Evolutionary conservation across 2,797 vertebrate genomes (phyloP).

Genomic region (Takifugu rubripes): DNA sequence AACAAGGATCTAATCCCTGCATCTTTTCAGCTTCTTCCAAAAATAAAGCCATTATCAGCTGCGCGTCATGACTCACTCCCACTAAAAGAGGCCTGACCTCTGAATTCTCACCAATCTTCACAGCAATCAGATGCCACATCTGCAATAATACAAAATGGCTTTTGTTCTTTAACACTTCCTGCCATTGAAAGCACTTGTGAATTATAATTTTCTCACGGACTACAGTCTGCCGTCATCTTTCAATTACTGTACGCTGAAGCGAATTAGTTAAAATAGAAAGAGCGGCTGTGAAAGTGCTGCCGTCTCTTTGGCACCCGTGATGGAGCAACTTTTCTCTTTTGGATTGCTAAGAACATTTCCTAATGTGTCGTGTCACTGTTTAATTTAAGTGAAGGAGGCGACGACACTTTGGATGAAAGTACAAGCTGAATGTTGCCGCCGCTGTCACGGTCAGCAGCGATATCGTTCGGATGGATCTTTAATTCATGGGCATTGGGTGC

Average conservation of each 20-base stretch:
- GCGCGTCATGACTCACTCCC: slow-evolving; percentile 36
- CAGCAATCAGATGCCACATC: slow-evolving; percentile 57
- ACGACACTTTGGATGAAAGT: slow-evolving; percentile 53
- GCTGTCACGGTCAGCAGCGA: slow-evolving; percentile 64
- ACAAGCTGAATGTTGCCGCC: slow-evolving; percentile 30
- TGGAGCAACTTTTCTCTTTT: slow-evolving; percentile 41
- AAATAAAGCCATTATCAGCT: slow-evolving; percentile 3
- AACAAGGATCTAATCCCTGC: background rate
- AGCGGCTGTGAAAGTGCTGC: slow-evolving; percentile 38
- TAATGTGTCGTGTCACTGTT: slow-evolving; percentile 41
- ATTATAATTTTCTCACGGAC: slow-evolving; percentile 71
- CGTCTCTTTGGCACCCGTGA: slow-evolving; percentile 41
- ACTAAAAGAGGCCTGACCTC: slow-evolving; percentile 53
- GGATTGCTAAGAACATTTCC: slow-evolving; percentile 39
- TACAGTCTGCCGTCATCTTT: slow-evolving; percentile 59
- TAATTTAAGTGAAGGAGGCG: slow-evolving; percentile 41
- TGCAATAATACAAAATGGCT: slow-evolving; percentile 69
- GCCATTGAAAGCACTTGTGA: slow-evolving; percentile 69
- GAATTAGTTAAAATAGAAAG: slow-evolving; percentile 67
- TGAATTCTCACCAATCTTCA: slow-evolving; percentile 40
- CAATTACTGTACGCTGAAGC: slow-evolving; percentile 56
- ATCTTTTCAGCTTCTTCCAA: background rate
- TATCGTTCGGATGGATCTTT: slow-evolving; percentile 70
- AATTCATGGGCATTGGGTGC: slow-evolving; percentile 68
- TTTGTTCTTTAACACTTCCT: slow-evolving; percentile 77